These are phyloP conservation scores for Chiloscyllium punctatum DNA, from an alignment of 2,797 vertebrate species.

Conservation along the genomic window DNA sequence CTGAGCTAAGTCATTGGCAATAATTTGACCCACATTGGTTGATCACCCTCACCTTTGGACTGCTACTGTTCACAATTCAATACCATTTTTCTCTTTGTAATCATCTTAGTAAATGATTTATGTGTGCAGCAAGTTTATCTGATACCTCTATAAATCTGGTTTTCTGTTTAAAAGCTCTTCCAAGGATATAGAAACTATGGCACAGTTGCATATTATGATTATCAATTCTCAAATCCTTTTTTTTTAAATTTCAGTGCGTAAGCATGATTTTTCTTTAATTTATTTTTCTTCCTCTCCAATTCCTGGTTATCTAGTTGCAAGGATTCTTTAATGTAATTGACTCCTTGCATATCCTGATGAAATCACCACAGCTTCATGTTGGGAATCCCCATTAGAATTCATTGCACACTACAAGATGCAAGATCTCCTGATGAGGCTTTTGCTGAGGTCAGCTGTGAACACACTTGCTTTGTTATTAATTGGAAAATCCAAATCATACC, in stretches of 20 bases:
- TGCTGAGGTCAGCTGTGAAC: not conserved
- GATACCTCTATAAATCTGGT: too few species aligned
- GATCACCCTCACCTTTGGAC: too few species aligned
- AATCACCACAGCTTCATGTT: not conserved
- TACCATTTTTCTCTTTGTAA: too few species aligned
- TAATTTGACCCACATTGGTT: too few species aligned
- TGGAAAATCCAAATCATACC: not conserved
- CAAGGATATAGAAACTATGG: too few species aligned
- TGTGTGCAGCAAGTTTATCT: too few species aligned
- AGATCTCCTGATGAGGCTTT: not conserved
- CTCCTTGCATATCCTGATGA: not conserved
- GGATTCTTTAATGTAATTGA: not conserved
- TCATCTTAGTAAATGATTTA: too few species aligned
- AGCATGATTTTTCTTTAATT: not conserved
- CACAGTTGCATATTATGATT: too few species aligned
- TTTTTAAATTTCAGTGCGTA: not conserved
- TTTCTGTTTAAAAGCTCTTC: too few species aligned
- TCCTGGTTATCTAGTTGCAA: not conserved
- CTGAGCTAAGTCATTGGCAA: too few species aligned
- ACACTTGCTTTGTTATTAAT: not conserved
- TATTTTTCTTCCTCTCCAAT: not conserved
- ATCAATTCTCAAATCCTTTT: not conserved
- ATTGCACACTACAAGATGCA: not conserved
- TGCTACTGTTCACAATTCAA: too few species aligned
- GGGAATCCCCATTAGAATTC: not conserved